Conservation (phyloP, 2,113 vertebrate genomes). For the Verasper variegatus region DNA sequence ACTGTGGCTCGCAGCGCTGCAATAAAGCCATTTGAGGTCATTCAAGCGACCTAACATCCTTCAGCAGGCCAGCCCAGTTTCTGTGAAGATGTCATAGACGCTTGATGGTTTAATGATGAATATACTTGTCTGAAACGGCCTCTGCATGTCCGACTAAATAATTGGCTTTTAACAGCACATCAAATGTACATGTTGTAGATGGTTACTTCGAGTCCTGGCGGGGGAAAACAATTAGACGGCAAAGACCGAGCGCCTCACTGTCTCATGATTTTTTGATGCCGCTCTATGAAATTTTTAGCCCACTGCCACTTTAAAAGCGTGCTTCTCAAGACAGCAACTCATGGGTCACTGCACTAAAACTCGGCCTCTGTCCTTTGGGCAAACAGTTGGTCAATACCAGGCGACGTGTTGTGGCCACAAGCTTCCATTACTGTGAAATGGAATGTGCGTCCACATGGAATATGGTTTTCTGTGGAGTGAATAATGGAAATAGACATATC, state of each 20-base stretch:
- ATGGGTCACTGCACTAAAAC: slow-evolving; percentile 71
- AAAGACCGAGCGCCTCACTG: slow-evolving; percentile 39
- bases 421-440: slow-evolving; percentile 26
- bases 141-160: slow-evolving; percentile 52
- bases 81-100: background rate
- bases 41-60: slow-evolving; percentile 23
- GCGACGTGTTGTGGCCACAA: slow-evolving; percentile 37
- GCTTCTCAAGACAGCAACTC: slow-evolving; percentile 47
- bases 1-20: slow-evolving; percentile 20
- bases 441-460: slow-evolving; percentile 31
- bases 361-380: slow-evolving; percentile 59
- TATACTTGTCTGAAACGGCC: slow-evolving; percentile 24
- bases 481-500: slow-evolving; percentile 38
- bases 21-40: slow-evolving; percentile 27
- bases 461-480: slow-evolving; percentile 28
- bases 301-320: slow-evolving; percentile 63
- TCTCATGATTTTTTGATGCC: slow-evolving; percentile 76
- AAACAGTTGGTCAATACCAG: slow-evolving; percentile 57
- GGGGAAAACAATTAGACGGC: slow-evolving; percentile 63
- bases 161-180: slow-evolving; percentile 53
- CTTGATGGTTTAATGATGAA: slow-evolving; percentile 23
- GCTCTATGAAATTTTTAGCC: slow-evolving; percentile 79
- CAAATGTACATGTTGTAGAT: slow-evolving; percentile 45
- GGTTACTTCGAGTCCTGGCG: slow-evolving; percentile 59
- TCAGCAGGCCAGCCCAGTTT: slow-evolving; percentile 8